Evolutionary conservation across 23 tunicate genomes (phyloP).

Genomic region (Halocynthia aurantium): DNA sequence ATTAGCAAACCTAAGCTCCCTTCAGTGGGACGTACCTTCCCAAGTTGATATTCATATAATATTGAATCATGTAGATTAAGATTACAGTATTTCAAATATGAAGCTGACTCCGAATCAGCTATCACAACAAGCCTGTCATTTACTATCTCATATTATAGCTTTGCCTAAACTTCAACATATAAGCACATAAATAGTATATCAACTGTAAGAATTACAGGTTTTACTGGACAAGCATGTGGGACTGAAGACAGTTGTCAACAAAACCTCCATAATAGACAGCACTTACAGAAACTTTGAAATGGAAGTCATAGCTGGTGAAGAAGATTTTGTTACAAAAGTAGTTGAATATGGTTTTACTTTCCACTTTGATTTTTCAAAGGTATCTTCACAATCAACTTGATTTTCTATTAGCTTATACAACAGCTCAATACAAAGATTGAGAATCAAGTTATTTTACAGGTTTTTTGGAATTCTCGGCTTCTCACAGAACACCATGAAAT

Average conservation of each 20-base stretch:
- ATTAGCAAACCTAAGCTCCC: too few relatives aligned
- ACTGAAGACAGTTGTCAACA: slow-evolving; percentile 48
- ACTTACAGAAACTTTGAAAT: slow-evolving; percentile 59
- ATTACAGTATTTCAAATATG: too few relatives aligned
- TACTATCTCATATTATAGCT: neutral
- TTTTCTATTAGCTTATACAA: neutral
- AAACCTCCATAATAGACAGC: slow-evolving; percentile 31
- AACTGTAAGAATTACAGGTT: slow-evolving; percentile 24
- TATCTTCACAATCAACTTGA: too few relatives aligned
- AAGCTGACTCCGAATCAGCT: too few relatives aligned
- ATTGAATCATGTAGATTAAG: too few relatives aligned
- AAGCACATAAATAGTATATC: too few relatives aligned
- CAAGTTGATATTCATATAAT: too few relatives aligned
- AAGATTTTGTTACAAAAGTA: slow-evolving; percentile 41
- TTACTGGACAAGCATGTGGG: slow-evolving; percentile 45
- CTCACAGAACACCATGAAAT: slow-evolving; percentile 51
- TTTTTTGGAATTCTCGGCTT: slow-evolving; percentile 76
- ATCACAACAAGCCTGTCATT: neutral
- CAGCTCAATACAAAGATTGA: neutral
- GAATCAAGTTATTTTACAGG: slow-evolving; percentile 23
- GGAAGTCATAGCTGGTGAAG: slow-evolving; percentile 76
- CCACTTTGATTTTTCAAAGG: slow-evolving; percentile 87
- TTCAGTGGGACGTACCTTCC: too few relatives aligned
- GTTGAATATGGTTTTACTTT: slow-evolving; percentile 41
- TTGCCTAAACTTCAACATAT: neutral